Base-by-base conservation (phyloP, 2,797 vertebrate genomes). In the Cyprinella venusta region DNA sequence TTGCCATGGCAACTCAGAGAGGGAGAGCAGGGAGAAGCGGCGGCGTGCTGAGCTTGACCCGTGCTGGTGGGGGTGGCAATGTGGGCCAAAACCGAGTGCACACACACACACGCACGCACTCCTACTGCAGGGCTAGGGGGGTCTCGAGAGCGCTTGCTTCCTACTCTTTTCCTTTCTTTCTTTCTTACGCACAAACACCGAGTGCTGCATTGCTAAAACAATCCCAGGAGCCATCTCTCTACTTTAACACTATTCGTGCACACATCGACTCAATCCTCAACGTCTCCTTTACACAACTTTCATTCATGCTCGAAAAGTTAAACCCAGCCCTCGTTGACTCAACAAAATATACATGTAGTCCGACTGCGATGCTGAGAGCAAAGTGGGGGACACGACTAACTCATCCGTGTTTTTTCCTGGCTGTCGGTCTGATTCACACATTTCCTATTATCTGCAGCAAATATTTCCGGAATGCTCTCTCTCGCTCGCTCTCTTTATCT, bases 21-120 rank as follows among this genome's bases (percentile, higher is more conserved):
- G 95, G 92, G 95, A 89, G 90, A 95, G 95, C 88, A 94, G 87
- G 88, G 95, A 95, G 95, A 89, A 85, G 96, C 94, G 92, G 95
- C 94, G 94, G 95, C 95, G 76, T 86, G 94, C 95, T 94, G 94
- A 96, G 96, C 96, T 97, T 98, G 97, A 98, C 97, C 98, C 96
- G 95, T 96, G 92, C 92, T 91, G 91, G 90, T 94, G 89, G 90
- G 89, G 88, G 89, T 85, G 84, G 88, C 83, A 81, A 88, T 88
- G 93, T 92, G 92, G 94, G 93, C 93, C 91, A 92, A 92, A 93
- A 91, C 86, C 86, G 72, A 91, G 82, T 76, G 59, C 87, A 87
- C 87, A 86, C 86, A 86, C 86, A 86, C 81, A 87, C 87, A 83
- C 81, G 86, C 86, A 70, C 87, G 80, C 85, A 89, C 91, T 89